Percentiles rank a stretch among this genome's conserved stretches.
Conservation (phyloP, 2,888 invertebrate genomes). For the Uloborus plumipes region DNA sequence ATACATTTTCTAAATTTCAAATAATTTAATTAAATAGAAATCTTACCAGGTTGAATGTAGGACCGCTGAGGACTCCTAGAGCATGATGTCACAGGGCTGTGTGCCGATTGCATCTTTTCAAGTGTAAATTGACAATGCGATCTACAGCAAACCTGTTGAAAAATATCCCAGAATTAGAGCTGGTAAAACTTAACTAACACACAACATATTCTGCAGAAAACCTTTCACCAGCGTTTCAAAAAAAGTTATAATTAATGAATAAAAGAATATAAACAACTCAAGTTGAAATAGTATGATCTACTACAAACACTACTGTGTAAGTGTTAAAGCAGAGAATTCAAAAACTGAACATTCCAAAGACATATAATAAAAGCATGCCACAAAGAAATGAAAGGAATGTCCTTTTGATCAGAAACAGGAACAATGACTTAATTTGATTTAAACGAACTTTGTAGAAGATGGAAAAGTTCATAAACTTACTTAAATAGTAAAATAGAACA, state of each 20-base stretch:
- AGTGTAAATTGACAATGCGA: background rate
- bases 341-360: too few relatives aligned
- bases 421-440: background rate
- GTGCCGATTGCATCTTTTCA: conserved; percentile 47
- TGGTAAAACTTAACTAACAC: too few relatives aligned
- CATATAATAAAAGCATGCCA: background rate
- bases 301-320: background rate
- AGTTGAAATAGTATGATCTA: too few relatives aligned
- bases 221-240: too few relatives aligned
- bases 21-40: background rate
- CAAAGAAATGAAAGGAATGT: conserved; percentile 9
- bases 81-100: conserved; percentile 26
- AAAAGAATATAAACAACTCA: too few relatives aligned
- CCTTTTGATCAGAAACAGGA: conserved; percentile 16
- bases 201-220: too few relatives aligned
- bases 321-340: background rate
- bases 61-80: conserved; percentile 36
- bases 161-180: background rate
- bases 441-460: background rate
- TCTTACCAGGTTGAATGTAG: conserved; percentile 47
- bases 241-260: too few relatives aligned
- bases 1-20: too few relatives aligned
- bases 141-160: background rate
- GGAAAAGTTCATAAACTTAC: conserved; percentile 12
- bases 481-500: background rate